These are phyloP conservation scores for Cyclopterus lumpus DNA, from an alignment of 2,797 vertebrate species.

Conservation along the genomic window DNA sequence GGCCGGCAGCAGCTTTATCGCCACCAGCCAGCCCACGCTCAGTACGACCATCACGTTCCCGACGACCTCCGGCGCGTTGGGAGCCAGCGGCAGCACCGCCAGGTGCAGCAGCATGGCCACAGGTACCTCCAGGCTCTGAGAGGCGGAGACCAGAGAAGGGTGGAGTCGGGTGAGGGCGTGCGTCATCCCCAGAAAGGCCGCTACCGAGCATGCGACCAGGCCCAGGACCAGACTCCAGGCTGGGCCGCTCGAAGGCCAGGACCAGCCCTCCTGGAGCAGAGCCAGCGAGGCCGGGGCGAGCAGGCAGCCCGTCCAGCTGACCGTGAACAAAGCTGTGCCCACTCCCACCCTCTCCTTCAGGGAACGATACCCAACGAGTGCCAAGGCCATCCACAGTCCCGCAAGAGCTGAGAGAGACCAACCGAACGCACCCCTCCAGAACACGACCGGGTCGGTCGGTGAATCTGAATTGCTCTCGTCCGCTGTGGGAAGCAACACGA, in stretches of 20 bases:
- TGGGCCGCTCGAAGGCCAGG: conserved; percentile 88
- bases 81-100: conserved; percentile 86
- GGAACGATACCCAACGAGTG: conserved; percentile 95
- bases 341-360: conserved; percentile 95
- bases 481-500: conserved; percentile 88
- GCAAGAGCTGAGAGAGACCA: conserved; percentile 95
- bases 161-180: conserved; percentile 94
- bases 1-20: conserved; percentile 89
- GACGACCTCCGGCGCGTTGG: conserved; percentile 88
- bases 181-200: conserved; percentile 94
- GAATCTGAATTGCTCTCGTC: conserved; percentile 77
- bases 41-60: conserved; percentile 90
- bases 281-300: conserved; percentile 91
- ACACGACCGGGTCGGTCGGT: conserved; percentile 83
- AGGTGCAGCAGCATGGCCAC: conserved; percentile 93
- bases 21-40: conserved; percentile 91
- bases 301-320: conserved; percentile 94
- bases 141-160: conserved; percentile 94
- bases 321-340: conserved; percentile 95
- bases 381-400: conserved; percentile 94
- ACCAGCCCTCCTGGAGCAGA: conserved; percentile 91
- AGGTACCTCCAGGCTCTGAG: conserved; percentile 95
- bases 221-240: conserved; percentile 93
- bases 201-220: conserved; percentile 90
- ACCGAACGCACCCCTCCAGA: conserved; percentile 96